Evolutionary conservation across 2,113 vertebrate genomes (phyloP), one percentile per base, ranked within the genome.

Genomic region (Calonectris borealis): DNA sequence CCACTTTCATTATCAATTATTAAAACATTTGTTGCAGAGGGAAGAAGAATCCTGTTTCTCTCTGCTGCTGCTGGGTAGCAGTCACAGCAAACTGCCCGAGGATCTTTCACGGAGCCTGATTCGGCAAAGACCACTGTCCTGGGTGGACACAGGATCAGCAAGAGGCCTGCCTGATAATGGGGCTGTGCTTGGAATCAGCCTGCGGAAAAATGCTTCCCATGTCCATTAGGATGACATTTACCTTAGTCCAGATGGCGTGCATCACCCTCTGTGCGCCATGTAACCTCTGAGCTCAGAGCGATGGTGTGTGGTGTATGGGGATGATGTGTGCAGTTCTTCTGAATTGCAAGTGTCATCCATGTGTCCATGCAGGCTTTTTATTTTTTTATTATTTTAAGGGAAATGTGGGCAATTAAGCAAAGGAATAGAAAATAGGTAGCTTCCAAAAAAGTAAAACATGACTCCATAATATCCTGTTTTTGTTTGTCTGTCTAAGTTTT

Each of bases 151-250:
- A 0, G 51, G 71, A 58, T 36, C 76, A 86, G 66, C 29, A 49
- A 66, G 68, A 95, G 60, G 54, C 55, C 58, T 93, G 69, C 44
- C 61, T 61, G 36, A 46, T 89, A 75, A 84, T 54, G 60, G 77
- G 40, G 36, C 32, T 10, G 4, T 49, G 26, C 54, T 72, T 44
- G 57, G 54, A 78, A 65, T 34, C 86, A 92, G 68, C 25, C 70
- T 81, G 64, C 1, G 6, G 83, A 90, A 88, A 89, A 93, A 72
- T 4, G 19, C 32, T 92, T 79, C 51, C 69, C 32, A 3, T 49
- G n/a, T 16, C 58, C 68, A 68, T 51, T 44, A 70, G 16, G 54
- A 66, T 86, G 62, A 25, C 64, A 70, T 93, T 83, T 75, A 70
- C 72, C 52, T 55, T 27, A 70, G 42, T 42, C 51, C 60, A 77